Evolutionary conservation across 2,888 invertebrate genomes (phyloP).

Genomic region (Platerodrilus igneus): DNA sequence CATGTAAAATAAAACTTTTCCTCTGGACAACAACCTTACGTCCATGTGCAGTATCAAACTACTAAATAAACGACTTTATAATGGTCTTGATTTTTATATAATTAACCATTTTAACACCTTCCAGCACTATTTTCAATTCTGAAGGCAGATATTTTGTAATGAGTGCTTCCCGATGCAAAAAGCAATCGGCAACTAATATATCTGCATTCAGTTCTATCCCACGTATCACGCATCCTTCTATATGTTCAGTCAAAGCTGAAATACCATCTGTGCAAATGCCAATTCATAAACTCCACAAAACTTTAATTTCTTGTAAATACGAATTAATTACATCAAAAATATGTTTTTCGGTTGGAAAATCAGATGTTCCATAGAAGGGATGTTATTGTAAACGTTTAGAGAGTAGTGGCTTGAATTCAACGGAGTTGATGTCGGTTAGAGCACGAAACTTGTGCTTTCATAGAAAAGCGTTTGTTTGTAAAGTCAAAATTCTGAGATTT

Average conservation of each 20-base stretch:
- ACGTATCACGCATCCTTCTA: constrained; percentile 17
- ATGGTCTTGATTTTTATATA: constrained; percentile 29
- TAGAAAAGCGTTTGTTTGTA: too few species aligned
- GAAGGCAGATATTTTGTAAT: constrained; percentile 27
- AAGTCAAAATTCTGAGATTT: too few species aligned
- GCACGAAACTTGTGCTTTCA: too few species aligned
- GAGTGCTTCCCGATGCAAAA: constrained; percentile 29
- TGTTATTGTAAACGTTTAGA: too few species aligned
- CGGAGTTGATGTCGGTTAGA: too few species aligned
- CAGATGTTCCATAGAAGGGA: too few species aligned
- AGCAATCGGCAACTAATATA: constrained; percentile 27
- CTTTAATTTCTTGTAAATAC: constrained; percentile 18
- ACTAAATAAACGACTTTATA: constrained; percentile 29
- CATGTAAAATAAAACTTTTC: constrained; percentile 9
- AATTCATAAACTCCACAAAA: constrained; percentile 21
- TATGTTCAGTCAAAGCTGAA: constrained; percentile 21
- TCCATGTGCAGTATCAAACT: too few species aligned
- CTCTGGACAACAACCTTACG: constrained; percentile 7
- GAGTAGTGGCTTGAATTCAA: too few species aligned
- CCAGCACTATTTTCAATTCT: constrained; percentile 29
- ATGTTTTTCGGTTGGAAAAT: too few species aligned
- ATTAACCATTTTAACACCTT: constrained; percentile 30
- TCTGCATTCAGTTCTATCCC: constrained; percentile 12
- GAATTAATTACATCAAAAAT: constrained; percentile 15
- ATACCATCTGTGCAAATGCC: constrained; percentile 26